A percentile compares a stretch with the other conserved stretches of the same genome.
phyloP scores from a whole-genome alignment of 2,113 vertebrate species.

The Balaeniceps rex region DNA sequence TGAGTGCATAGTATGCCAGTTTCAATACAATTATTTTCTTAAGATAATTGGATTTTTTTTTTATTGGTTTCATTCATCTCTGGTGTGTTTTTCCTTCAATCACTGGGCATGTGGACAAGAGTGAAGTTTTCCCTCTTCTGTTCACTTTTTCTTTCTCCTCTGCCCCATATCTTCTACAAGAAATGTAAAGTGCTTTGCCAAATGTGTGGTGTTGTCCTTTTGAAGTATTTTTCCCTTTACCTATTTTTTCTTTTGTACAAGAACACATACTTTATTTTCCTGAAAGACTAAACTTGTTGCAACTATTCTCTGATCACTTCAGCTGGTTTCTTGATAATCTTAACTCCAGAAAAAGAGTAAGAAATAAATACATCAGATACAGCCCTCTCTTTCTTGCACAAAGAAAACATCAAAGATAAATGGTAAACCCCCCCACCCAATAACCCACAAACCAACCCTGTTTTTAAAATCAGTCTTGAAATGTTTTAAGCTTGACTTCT shows the following conservation, averaged over 20 bases:
- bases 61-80: neutral
- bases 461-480: neutral
- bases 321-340: neutral
- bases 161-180: neutral
- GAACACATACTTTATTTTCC: neutral
- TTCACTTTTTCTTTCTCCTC: neutral
- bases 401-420: neutral
- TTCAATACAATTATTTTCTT: neutral
- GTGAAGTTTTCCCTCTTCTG: neutral
- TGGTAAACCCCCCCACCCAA: rapidly evolving
- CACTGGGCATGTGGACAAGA: neutral
- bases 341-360: neutral
- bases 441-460: neutral
- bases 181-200: neutral
- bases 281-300: neutral
- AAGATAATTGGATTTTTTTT: neutral
- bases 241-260: neutral
- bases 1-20: neutral
- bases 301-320: neutral
- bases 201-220: neutral
- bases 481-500: neutral
- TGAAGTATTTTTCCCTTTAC: neutral
- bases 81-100: neutral
- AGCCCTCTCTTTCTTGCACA: neutral
- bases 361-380: neutral